Evolutionary conservation across 2,888 invertebrate species (phyloP).

Genomic region (Epinotia nisella): DNA sequence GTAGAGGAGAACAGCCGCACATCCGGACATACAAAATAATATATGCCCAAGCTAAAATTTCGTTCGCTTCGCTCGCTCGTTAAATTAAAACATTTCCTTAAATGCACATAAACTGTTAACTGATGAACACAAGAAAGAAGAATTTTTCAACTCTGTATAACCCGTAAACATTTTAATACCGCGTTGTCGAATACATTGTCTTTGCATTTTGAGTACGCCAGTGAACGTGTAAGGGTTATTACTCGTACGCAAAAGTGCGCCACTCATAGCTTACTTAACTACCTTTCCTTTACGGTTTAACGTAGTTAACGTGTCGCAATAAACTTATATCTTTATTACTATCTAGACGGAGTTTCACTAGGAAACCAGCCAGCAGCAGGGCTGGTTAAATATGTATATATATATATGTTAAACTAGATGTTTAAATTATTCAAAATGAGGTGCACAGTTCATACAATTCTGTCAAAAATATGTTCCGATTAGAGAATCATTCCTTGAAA

Average conservation of each 20-base stretch:
- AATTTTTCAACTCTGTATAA: too few species aligned
- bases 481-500: too few species aligned
- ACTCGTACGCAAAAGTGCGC: slow-evolving; percentile 12
- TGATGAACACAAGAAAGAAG: too few species aligned
- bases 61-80: too few species aligned
- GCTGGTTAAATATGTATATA: not conserved
- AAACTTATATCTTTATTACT: slow-evolving; percentile 43
- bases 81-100: too few species aligned
- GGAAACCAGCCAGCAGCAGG: slow-evolving; percentile 1
- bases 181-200: too few species aligned
- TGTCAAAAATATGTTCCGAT: too few species aligned
- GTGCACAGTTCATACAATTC: too few species aligned
- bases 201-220: not conserved
- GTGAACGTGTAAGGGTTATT: slow-evolving; percentile 10
- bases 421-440: not conserved
- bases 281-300: slow-evolving; percentile 33
- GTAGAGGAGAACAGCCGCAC: too few species aligned
- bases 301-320: slow-evolving; percentile 27
- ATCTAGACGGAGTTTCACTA: slow-evolving; percentile 34
- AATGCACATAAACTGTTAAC: too few species aligned
- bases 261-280: slow-evolving; percentile 9
- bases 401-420: not conserved
- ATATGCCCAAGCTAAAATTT: too few species aligned
- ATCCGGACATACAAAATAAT: too few species aligned
- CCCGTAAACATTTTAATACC: not conserved